These are phyloP conservation scores for Varroa destructor DNA, from an alignment of 1,140 invertebrate species.

Conservation along the genomic window DNA sequence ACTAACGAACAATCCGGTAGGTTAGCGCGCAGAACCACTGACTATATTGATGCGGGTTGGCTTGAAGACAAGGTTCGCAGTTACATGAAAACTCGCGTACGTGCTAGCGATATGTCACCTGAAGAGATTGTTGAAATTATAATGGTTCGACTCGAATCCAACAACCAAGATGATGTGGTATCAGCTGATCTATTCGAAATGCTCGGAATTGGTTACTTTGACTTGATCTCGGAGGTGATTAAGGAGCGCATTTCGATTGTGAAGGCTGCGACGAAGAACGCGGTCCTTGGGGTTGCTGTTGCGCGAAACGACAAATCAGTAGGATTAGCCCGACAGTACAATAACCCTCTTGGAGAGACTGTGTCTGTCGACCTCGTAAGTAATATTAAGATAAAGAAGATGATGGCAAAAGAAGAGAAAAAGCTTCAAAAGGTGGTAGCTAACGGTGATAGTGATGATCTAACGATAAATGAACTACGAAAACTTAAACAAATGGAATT, in stretches of 20 bases:
- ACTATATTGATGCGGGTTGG: background rate
- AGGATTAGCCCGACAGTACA: background rate
- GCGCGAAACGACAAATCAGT: background rate
- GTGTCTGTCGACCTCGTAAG: slow-evolving; percentile 1
- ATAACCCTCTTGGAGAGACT: slow-evolving; percentile 9
- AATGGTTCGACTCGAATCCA: slow-evolving; percentile 6
- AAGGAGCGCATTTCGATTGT: background rate
- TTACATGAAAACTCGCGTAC: background rate
- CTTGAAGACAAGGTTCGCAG: background rate
- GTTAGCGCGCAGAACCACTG: background rate
- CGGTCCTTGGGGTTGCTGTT: background rate
- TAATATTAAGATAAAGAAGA: slow-evolving; percentile 64
- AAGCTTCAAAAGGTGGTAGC: slow-evolving; percentile 52
- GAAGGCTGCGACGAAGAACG: background rate
- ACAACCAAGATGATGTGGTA: background rate
- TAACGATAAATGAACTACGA: slow-evolving; percentile 4
- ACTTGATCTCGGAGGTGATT: slow-evolving; percentile 13
- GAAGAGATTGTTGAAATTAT: background rate
- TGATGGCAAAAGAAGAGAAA: slow-evolving; percentile 76
- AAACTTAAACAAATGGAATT: background rate
- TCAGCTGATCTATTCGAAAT: slow-evolving; percentile 15
- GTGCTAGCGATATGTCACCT: background rate
- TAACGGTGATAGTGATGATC: slow-evolving; percentile 34
- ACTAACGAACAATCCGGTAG: slow-evolving; percentile 11
- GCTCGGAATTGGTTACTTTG: slow-evolving; percentile 8